A percentile compares a stretch with the other conserved stretches of the same genome.
These are phyloP conservation scores for Alexandromys fortis DNA, from an alignment of 2,113 vertebrate species.

Conservation along the genomic window DNA sequence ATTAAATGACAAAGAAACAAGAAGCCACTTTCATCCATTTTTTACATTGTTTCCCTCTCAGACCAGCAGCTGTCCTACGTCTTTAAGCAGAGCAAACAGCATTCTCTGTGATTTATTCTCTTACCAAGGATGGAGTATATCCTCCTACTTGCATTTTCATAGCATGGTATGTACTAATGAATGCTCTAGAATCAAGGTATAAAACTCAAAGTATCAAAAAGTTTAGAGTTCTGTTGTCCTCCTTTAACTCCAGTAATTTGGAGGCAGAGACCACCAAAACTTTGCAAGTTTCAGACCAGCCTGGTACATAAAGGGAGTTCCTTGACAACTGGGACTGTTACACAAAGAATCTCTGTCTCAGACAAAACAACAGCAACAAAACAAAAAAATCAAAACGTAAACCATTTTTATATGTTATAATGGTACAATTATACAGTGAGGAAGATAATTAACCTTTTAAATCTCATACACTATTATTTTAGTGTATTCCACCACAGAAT, in stretches of 20 bases:
- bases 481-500: background rate
- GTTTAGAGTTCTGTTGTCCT: background rate
- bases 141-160: background rate
- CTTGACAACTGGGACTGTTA: too few relatives aligned
- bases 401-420: too few relatives aligned
- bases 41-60: background rate
- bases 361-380: too few relatives aligned
- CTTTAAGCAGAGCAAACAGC: background rate
- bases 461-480: background rate
- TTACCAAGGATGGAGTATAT: background rate
- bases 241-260: too few relatives aligned
- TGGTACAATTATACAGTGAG: too few relatives aligned
- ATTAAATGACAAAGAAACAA: background rate
- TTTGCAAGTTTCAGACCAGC: too few relatives aligned
- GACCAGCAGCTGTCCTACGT: fast-evolving
- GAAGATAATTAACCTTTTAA: too few relatives aligned
- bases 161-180: fast-evolving
- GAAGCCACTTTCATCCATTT: too few relatives aligned
- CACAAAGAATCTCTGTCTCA: too few relatives aligned
- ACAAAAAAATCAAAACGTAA: too few relatives aligned
- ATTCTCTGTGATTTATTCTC: background rate
- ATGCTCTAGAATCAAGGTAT: background rate
- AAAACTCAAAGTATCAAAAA: background rate
- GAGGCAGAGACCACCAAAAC: too few relatives aligned
- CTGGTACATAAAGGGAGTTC: too few relatives aligned